A percentile compares a stretch with the other conserved stretches of the same genome.
These are phyloP conservation scores for Miltochrista miniata DNA, from an alignment of 2,888 invertebrate genomes.

Conservation along the genomic window DNA sequence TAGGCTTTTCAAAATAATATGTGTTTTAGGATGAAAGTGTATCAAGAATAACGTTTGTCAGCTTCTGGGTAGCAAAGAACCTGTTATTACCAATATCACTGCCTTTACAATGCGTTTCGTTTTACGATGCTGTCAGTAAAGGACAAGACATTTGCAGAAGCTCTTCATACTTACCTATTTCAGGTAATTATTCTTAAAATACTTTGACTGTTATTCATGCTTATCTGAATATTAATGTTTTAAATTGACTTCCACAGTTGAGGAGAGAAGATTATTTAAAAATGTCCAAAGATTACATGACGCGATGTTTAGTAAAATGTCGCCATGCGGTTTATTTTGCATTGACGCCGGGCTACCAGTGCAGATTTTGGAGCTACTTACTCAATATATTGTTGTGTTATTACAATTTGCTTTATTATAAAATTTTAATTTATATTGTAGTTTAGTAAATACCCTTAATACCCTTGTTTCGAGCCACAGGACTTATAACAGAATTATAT, in stretches of 20 bases:
- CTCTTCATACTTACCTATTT: not conserved
- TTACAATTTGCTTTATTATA: not conserved
- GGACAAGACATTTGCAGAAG: slow-evolving; percentile 2
- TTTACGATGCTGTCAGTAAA: not conserved
- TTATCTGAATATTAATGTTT: no score
- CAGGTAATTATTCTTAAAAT: not conserved
- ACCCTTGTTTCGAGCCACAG: no score
- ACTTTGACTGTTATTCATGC: no score
- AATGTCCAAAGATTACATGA: slow-evolving; percentile 1
- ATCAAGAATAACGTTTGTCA: not conserved
- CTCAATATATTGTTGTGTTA: not conserved
- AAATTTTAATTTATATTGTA: no score
- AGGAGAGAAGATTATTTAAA: not conserved
- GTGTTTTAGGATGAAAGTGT: not conserved
- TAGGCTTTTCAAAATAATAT: not conserved
- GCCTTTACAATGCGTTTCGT: not conserved
- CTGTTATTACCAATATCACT: not conserved
- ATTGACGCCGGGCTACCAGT: not conserved
- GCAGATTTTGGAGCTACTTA: not conserved
- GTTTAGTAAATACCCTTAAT: no score
- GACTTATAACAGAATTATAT: no score
- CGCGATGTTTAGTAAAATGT: slow-evolving; percentile 4
- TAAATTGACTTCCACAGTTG: not conserved
- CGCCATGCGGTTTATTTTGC: not conserved
- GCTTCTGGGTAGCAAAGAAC: not conserved